Evolutionary conservation across 2,113 vertebrate genomes (phyloP), one percentile per base, ranked within the genome.

Genomic region (Pogona vitticeps): DNA sequence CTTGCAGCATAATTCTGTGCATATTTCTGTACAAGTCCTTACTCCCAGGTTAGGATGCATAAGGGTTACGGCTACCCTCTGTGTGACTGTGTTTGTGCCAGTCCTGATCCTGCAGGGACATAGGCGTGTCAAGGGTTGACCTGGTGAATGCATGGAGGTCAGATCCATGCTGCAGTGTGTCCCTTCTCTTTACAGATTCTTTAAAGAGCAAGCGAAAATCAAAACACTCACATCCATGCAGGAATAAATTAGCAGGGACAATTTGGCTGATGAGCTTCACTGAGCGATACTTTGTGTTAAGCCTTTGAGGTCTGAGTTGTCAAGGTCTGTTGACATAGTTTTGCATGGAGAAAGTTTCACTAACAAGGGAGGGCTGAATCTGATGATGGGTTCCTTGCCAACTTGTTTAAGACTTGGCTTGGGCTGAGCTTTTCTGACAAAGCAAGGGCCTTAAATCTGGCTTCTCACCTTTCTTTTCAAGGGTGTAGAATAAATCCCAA

Each of bases 381-480:
- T 78, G 67, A 23, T 0, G 8, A 13, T 63, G 46, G 75, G 31
- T 63, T 63, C 5, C 65, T 28, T 67, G 26, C 89, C 84, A 40
- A 17, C 36, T 68, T 71, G 89, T 17, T 82, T 73, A 6, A 86
- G 68, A 56, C 13, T 33, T 46, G 82, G 85, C 76, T 73, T 73
- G 23, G 87, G 81, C 46, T 23, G 2, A 68, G 84, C 42, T 87
- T n/a, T 31, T 40, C 15, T 42, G 36, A 13, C 65, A 7, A 14
- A 6, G 18, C 58, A 77, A 59, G 20, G 38, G 23, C 31, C 52
- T 46, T 1, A 81, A 81, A 92, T 82, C 89, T 3, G 42, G 42
- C 52, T 92, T 89, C 91, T 88, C 89, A 87, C 88, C 88, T 91
- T 65, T 88, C 86, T 90, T 92, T 83, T 82, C 82, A 83, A 68